Conservation (phyloP, 2,797 vertebrate species). For the Takifugu rubripes region DNA sequence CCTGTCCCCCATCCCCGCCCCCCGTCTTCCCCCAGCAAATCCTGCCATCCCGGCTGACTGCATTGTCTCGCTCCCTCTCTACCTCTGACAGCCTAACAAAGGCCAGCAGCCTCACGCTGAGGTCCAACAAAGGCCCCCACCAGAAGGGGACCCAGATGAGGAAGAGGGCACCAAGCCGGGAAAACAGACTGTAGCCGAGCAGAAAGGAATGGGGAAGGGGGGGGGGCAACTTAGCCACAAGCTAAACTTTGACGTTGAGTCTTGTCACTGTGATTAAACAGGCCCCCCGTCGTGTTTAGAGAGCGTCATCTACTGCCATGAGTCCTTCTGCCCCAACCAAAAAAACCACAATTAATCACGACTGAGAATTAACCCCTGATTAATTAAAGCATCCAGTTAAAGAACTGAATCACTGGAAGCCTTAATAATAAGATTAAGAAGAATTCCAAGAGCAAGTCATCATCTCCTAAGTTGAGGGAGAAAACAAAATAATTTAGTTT, state of each 20-base stretch:
- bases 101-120: constrained; percentile 51
- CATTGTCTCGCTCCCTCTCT: constrained; percentile 31
- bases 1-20: no score
- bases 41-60: constrained; percentile 21
- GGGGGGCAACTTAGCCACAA: constrained; percentile 10
- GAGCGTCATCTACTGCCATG: no score
- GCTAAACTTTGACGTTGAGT: constrained; percentile 27
- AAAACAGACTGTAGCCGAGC: background rate
- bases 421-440: no score
- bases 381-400: no score
- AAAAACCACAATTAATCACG: no score
- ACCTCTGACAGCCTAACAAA: constrained; percentile 66
- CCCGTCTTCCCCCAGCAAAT: constrained; percentile 9
- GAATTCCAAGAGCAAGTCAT: no score
- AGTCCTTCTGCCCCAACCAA: no score
- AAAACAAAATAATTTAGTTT: no score
- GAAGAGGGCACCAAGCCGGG: constrained; percentile 20
- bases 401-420: no score
- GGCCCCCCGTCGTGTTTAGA: background rate
- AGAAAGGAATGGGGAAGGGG: constrained; percentile 13
- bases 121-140: constrained; percentile 63
- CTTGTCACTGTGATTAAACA: constrained; percentile 1
- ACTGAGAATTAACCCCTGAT: no score
- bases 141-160: constrained; percentile 48
- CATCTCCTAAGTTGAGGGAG: no score